Evolutionary conservation across 1,140 invertebrate species (phyloP), one percentile per base, ranked within the genome.

Genomic region (Ephestia elutella): DNA sequence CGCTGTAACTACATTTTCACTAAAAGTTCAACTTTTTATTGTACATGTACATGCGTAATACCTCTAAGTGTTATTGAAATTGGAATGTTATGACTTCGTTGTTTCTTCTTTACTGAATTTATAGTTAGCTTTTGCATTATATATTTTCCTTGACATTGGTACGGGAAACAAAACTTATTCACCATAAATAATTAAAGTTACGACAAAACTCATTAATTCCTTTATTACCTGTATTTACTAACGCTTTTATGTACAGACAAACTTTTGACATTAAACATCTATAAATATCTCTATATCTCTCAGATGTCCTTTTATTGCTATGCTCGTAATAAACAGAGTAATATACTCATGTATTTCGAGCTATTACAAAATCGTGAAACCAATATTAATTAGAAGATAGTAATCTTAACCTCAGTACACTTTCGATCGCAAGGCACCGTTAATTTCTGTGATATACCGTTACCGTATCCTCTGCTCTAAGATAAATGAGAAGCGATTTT

Each of bases 331-430:
- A 44, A 44, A 44, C 38, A 44, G 15, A 44, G 38, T 13, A 15
- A n/a, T 44, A 44, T 15, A 44, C 10, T 44, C 38, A 44, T 44
- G 38, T 44, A 44, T 44, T 17, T 5, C 38, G 15, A 15, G 38
- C 38, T 44, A 25, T 53, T 53, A 53, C 19, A 21, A 25, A 57
- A 35, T 57, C 58, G 57, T 61, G 58, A 56, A 58, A 54, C 57
- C 57, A 62, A 68, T 71, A 71, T 73, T 73, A 73, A 73, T 73
- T 73, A 68, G 63, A 25, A 63, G 64, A 73, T 70, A 48, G n/a
- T 67, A 65, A 70, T 73, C 65, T 60, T 56, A 38, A 5, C 17
- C 18, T n/a, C 19, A 48, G 32, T 38, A 56, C 54, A 56, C 54
- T 56, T 56, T 56, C 32, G 54, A 20, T 53, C 35, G 18, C 20